A percentile compares a stretch with the other conserved stretches of the same genome.
These are phyloP conservation scores for Jaculus jaculus DNA, from an alignment of 2,113 vertebrate species.

Conservation along the genomic window DNA sequence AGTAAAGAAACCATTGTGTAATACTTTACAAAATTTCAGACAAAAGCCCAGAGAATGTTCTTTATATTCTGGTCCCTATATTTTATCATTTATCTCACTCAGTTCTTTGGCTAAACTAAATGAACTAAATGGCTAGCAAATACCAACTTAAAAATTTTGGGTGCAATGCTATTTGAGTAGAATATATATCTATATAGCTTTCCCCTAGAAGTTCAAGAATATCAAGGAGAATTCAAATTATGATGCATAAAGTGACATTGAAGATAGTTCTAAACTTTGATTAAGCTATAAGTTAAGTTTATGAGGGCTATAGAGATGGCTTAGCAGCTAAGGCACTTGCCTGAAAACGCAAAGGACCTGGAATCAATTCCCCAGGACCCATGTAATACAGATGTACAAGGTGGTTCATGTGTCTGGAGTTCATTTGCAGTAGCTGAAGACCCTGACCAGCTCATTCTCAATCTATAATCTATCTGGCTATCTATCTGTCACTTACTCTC, in stretches of 20 bases:
- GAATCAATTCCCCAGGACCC: no score
- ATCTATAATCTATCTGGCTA: no score
- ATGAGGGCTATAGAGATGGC: no score
- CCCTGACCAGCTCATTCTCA: no score
- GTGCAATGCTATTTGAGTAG: background rate
- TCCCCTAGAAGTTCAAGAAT: background rate
- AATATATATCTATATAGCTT: background rate
- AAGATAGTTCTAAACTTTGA: constrained; percentile 26
- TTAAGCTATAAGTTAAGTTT: constrained; percentile 4
- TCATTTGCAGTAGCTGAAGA: no score
- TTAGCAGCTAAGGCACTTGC: no score
- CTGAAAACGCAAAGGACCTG: no score
- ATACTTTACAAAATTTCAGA: background rate
- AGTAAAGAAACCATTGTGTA: background rate
- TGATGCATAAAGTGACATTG: background rate
- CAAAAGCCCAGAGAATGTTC: background rate
- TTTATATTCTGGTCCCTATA: background rate
- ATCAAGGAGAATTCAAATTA: background rate
- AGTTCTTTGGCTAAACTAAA: background rate
- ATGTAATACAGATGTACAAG: no score
- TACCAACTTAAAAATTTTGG: background rate
- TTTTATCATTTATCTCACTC: constrained; percentile 28
- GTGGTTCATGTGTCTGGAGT: no score
- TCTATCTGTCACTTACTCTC: no score
- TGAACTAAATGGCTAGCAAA: background rate